Evolutionary conservation across 2,113 vertebrate genomes (phyloP), one percentile per base, ranked within the genome.

Genomic region (Prochilodus magdalenae): DNA sequence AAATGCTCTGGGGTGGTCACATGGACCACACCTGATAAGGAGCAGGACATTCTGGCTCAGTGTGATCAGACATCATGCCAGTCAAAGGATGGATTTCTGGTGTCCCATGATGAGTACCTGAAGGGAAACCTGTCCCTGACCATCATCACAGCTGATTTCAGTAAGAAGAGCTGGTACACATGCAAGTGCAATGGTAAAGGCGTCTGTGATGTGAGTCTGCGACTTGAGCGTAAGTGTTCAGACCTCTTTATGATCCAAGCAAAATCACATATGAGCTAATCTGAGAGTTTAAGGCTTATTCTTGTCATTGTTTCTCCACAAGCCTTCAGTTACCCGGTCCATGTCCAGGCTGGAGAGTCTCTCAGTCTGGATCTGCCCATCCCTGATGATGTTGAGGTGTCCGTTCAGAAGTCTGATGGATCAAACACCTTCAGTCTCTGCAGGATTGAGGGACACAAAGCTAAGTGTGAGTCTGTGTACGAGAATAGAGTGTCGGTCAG

Each of bases 31-130:
- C 65, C 65, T 22, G 5, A 22, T 8, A 40, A 67, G 0, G 10
- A 20, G 18, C 3, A 67, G 0, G 33, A 65, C 27, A 18, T 36
- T 36, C 18, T 67, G 30, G 65, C 65, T 67, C 6, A 67, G 30
- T 67, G 65, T 67, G 26, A 67, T 18, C 65, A 40, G 20, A 67
- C 30, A 10, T 67, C 30, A 1, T 67, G 65, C 20, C 30, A 40
- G 20, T 67, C 20, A 10, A n/a, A 67, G 65, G 20, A 36, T 10
- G 30, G 65, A 40, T 67, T 40, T 67, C 18, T n/a, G 7, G 40
- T 67, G 65, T 67, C 65, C 65, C 65, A 36, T 36, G 65, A 40
- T 36, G 29, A 67, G 65, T 67, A 67, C 65, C 29, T 36, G 7
- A 33, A 36, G 65, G 65, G 65, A 67, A 36, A 67, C 13, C 30